Percentiles rank a stretch among this genome's conserved stretches.
Conservation (phyloP, 1,140 invertebrate species). For the Rhyacophila brunnea region DNA sequence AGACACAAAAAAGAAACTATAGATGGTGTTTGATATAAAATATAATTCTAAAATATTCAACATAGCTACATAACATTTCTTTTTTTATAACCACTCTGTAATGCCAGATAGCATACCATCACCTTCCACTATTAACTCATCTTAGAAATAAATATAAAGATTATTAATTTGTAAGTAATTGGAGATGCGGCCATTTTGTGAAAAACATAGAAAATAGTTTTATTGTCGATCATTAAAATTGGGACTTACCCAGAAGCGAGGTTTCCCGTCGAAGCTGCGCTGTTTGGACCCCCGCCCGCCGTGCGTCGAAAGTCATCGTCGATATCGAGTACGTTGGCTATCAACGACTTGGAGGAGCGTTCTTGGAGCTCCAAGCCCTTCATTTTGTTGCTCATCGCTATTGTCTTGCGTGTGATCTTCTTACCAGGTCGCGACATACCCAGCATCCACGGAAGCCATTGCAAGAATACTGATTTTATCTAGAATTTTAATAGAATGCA, state of each 20-base stretch:
- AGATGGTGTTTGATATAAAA: no score
- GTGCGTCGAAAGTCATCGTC: constrained; percentile 87
- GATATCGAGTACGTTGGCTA: constrained; percentile 92
- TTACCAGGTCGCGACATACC: constrained; percentile 92
- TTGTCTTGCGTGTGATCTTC: constrained; percentile 89
- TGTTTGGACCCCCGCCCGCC: constrained; percentile 52
- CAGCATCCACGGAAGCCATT: constrained; percentile 95
- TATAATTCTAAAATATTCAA: no score
- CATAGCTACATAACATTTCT: no score
- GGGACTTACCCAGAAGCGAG: constrained; percentile 51
- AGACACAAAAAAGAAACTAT: no score
- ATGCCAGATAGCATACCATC: no score
- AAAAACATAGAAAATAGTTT: no score
- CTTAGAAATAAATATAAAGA: no score
- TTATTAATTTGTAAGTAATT: no score
- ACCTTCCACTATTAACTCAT: no score
- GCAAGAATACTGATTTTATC: constrained; percentile 90
- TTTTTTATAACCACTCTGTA: no score
- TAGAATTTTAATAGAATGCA: constrained; percentile 53
- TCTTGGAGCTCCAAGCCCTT: constrained; percentile 89
- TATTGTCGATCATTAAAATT: no score
- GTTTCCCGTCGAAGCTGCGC: constrained; percentile 55
- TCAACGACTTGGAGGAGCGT: constrained; percentile 85
- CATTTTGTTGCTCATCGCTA: constrained; percentile 84
- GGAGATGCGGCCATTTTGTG: no score